A percentile compares a stretch with the other conserved stretches of the same genome.
phyloP scores from a whole-genome alignment of 2,797 vertebrate genomes.

The Hylomyscus alleni region DNA sequence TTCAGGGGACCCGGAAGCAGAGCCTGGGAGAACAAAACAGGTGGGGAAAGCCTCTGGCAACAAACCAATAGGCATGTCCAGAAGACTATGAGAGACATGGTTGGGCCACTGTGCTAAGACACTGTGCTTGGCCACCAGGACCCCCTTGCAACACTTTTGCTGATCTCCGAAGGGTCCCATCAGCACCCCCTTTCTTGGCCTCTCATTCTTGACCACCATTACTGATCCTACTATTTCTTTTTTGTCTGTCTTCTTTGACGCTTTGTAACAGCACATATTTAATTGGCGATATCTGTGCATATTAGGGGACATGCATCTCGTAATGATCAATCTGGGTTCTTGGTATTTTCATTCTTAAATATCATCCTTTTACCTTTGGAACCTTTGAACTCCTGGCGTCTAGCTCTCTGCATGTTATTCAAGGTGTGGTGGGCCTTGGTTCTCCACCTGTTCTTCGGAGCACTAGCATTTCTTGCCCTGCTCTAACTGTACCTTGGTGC shows the following conservation, averaged over 20 bases:
- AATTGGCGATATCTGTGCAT: background rate
- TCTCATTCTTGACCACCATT: background rate
- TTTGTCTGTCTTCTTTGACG: background rate
- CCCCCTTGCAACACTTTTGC: rapidly evolving
- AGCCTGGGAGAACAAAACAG: background rate
- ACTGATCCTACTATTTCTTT: background rate
- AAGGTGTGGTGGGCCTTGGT: background rate
- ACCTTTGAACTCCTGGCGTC: background rate
- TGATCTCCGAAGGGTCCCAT: background rate
- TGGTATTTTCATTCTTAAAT: background rate
- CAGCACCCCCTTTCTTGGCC: too few species aligned
- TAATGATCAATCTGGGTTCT: background rate
- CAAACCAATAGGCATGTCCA: background rate
- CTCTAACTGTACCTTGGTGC: background rate
- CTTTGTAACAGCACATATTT: background rate
- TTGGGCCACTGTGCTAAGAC: background rate
- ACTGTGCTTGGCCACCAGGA: rapidly evolving
- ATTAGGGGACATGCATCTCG: background rate
- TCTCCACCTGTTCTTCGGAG: background rate
- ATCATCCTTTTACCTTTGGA: background rate
- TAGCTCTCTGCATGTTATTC: background rate
- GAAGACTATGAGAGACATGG: rapidly evolving
- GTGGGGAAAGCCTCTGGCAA: background rate
- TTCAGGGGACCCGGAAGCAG: rapidly evolving
- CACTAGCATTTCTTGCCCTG: background rate